Conservation (phyloP, 2,113 vertebrate genomes). For the Hydrochoerus hydrochaeris region DNA sequence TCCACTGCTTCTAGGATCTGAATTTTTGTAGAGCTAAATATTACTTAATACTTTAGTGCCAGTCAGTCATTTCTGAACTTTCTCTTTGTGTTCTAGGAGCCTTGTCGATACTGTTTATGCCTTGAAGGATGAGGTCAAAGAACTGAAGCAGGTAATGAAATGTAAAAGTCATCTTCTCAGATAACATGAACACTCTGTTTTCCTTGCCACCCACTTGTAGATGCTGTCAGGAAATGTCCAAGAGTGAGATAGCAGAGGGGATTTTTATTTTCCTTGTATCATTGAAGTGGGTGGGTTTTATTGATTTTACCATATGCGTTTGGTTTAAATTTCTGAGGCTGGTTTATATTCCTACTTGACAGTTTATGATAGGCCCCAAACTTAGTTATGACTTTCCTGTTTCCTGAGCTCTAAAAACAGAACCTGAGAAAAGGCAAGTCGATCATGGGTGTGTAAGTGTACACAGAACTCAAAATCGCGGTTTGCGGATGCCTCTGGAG, state of each 20-base stretch:
- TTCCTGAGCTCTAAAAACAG: neutral
- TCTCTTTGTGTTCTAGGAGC: slow-evolving; percentile 88
- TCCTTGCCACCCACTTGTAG: neutral
- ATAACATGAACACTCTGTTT: neutral
- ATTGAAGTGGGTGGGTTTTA: neutral
- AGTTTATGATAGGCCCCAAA: neutral
- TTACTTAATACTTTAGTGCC: neutral
- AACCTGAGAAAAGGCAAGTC: neutral
- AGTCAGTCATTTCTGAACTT: slow-evolving; percentile 3
- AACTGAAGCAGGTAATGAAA: slow-evolving; percentile 95
- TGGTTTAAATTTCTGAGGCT: slow-evolving; percentile 13
- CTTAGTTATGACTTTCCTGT: neutral
- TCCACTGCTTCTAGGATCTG: neutral
- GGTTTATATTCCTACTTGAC: neutral
- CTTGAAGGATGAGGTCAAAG: slow-evolving; percentile 98
- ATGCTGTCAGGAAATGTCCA: slow-evolving; percentile 1
- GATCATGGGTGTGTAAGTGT: neutral
- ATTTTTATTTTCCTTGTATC: slow-evolving; percentile 34
- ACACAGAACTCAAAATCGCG: neutral
- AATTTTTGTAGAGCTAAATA: neutral
- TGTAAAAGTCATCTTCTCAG: neutral
- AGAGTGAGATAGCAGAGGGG: neutral
- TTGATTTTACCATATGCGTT: neutral
- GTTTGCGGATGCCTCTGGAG: neutral
- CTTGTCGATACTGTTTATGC: slow-evolving; percentile 99